Evolutionary conservation across 2,797 vertebrate species (phyloP).

Genomic region (Gadopsis bispinosus): DNA sequence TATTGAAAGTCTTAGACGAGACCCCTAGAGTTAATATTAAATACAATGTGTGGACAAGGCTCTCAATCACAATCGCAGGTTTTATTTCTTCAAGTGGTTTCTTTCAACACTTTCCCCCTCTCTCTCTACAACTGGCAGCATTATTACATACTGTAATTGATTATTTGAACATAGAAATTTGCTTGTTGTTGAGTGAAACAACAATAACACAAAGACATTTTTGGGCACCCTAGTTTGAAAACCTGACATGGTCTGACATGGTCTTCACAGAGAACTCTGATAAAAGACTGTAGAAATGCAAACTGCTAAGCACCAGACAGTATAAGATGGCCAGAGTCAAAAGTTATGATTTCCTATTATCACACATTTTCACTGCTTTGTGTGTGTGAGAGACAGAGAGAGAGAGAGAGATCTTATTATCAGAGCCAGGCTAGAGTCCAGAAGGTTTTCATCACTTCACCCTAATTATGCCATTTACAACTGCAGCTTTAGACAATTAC

Average conservation of each 20-base stretch:
- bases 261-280: slow-evolving; percentile 20
- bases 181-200: neutral
- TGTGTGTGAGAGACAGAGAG: neutral
- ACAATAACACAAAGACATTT: neutral
- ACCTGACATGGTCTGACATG: neutral
- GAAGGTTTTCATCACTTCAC: slow-evolving; percentile 59
- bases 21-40: neutral
- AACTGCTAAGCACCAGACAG: slow-evolving; percentile 12
- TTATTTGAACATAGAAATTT: neutral
- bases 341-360: slow-evolving; percentile 50
- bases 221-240: neutral
- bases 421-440: slow-evolving; percentile 39
- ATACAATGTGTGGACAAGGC: slow-evolving; percentile 7
- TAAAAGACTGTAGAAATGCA: slow-evolving; percentile 30
- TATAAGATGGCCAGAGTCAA: slow-evolving; percentile 21
- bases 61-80: slow-evolving; percentile 2
- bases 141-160: neutral
- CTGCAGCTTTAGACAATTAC: slow-evolving; percentile 56
- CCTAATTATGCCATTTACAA: slow-evolving; percentile 66
- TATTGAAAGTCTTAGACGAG: neutral
- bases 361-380: slow-evolving; percentile 32
- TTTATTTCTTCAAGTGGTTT: neutral
- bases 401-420: slow-evolving; percentile 37
- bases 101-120: neutral
- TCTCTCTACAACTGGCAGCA: neutral